Evolutionary conservation across 2,113 vertebrate species (phyloP), one percentile per base, ranked within the genome.

Genomic region (Sapayoa aenigma): DNA sequence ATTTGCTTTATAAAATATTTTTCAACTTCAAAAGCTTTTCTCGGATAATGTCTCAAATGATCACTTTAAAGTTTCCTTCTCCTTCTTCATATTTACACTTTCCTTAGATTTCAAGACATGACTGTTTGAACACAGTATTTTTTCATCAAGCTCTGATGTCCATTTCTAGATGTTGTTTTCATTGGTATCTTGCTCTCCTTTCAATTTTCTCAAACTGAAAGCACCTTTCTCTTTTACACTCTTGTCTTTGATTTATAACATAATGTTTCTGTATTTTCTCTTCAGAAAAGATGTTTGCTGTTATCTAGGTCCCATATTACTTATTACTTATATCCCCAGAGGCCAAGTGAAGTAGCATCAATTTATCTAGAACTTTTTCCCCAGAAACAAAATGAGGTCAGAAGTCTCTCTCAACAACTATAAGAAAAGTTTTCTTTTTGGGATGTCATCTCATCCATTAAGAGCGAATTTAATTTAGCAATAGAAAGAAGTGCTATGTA

Each of bases 61-160:
- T 42, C 35, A 47, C 17, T 69, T n/a, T 59, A 81, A 91, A 94
- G 60, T 28, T 46, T 86, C 88, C 53, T 41, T 91, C 11, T 46
- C 25, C 21, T 66, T 78, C 82, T 93, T 94, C 75, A 23, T 93
- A 84, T 95, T 95, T 94, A 90, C n/a, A 76, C 59, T 90, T 93
- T 71, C 77, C n/a, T 73, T 77, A 77, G 37, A 5, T 67, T 92
- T 93, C 59, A 65, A 91, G 82, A 21, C 39, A 94, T 33, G 19
- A 41, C 42, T 91, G 59, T 85, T 87, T 80, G 50, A 93, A 74
- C 42, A 59, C 24, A 42, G 47, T 55, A 52, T 88, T 95, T 77
- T 95, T 93, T 91, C 68, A 91, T 96, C 80, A 90, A 88, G 72
- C 39, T 83, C 58, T 88, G 55, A 78, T 71, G 50, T 77, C 87